Evolutionary conservation across 1,140 invertebrate species (phyloP).

Genomic region (Littorina saxatilis): DNA sequence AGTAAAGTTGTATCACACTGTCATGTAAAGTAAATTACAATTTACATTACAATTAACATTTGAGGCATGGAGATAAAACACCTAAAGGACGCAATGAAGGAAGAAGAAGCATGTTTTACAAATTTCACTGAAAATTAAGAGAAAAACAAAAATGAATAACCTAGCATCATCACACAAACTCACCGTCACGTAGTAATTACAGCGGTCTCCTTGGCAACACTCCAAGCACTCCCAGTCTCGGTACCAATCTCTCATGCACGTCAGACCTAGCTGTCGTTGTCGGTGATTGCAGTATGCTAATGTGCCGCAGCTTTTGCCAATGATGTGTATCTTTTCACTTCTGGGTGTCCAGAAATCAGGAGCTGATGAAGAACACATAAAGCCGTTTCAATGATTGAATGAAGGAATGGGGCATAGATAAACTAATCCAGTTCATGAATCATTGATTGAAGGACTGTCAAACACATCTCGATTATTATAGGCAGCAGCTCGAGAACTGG

Average conservation of each 20-base stretch:
- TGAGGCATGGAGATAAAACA: no score
- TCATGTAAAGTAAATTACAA: no score
- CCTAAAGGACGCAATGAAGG: no score
- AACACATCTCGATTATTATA: no score
- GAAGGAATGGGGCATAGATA: no score
- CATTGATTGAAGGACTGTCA: no score
- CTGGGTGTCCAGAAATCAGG: constrained; percentile 96
- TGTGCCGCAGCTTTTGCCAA: constrained; percentile 93
- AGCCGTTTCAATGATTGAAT: no score
- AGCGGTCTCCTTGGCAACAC: constrained; percentile 97
- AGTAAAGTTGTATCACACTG: no score
- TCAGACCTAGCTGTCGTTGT: constrained; percentile 74
- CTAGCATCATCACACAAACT: constrained; percentile 73
- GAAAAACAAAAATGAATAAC: neutral
- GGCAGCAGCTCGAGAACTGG: no score
- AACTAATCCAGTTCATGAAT: no score
- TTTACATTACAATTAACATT: no score
- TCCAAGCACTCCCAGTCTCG: constrained; percentile 98
- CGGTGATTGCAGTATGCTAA: constrained; percentile 86
- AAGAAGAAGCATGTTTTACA: neutral
- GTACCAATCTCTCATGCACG: constrained; percentile 97
- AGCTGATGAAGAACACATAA: no score
- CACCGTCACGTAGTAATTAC: constrained; percentile 98
- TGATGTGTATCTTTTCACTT: constrained; percentile 94
- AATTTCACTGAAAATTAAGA: neutral